These are phyloP conservation scores for Campylomormyrus numenius DNA, from an alignment of 2,113 vertebrate genomes.

Conservation along the genomic window DNA sequence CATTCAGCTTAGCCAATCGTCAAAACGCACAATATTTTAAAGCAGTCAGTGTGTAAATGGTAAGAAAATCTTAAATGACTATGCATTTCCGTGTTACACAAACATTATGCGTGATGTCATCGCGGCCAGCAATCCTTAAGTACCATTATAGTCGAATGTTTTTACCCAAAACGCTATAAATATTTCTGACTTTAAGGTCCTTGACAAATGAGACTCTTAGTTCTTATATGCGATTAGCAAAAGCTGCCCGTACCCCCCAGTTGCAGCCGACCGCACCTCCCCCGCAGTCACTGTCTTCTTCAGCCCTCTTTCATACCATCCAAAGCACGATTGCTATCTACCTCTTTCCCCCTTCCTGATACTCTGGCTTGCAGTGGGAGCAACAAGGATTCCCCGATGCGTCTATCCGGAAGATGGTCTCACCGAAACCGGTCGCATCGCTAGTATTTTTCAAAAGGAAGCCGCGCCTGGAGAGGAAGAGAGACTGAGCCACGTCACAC, in stretches of 20 bases:
- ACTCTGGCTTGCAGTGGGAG: not conserved
- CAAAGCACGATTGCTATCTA: not conserved
- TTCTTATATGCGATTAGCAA: not conserved
- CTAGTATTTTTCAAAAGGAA: not conserved
- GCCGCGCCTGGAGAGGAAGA: not conserved
- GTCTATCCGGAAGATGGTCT: not conserved
- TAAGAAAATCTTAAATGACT: not conserved
- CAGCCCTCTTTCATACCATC: not conserved
- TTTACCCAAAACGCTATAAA: not conserved
- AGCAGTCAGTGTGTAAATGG: not conserved
- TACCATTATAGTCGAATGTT: not conserved
- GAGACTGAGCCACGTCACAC: slow-evolving; percentile 31
- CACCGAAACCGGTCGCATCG: not conserved
- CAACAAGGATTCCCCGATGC: not conserved
- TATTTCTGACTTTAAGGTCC: not conserved
- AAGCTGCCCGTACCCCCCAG: not conserved
- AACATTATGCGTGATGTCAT: not conserved
- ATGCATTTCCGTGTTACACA: not conserved
- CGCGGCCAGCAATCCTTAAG: not conserved
- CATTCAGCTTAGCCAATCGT: not conserved
- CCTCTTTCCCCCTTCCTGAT: not conserved
- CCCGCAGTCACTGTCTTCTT: not conserved
- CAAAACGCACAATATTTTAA: not conserved
- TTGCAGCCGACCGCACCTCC: not conserved
- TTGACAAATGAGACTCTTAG: not conserved